phyloP scores from a whole-genome alignment of 1,140 invertebrate species.

The Akabosia matsudoensis region DNA sequence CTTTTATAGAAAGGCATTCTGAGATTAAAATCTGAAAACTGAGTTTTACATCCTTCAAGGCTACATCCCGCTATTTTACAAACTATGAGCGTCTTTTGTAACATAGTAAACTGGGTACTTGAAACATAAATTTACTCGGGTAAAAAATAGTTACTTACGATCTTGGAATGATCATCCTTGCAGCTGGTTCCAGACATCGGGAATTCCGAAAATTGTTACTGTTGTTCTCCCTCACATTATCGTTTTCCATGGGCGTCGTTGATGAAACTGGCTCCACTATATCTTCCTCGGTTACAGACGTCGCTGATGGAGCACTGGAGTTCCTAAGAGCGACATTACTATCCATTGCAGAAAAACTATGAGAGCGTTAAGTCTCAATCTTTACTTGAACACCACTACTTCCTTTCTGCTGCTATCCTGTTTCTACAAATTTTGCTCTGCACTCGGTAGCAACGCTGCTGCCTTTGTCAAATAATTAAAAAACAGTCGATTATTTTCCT shows the following conservation, averaged over 20 bases:
- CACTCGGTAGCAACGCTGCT: background rate
- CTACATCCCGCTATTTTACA: too few species aligned
- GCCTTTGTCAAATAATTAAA: background rate
- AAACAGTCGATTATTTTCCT: background rate
- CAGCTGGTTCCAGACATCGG: background rate
- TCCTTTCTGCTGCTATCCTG: background rate
- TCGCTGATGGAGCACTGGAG: background rate
- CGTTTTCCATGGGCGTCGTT: background rate
- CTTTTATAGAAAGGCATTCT: too few species aligned
- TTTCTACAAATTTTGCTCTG: too few species aligned
- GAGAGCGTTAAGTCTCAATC: background rate
- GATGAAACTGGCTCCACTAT: slow-evolving; percentile 2
- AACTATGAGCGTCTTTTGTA: too few species aligned
- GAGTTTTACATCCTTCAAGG: too few species aligned
- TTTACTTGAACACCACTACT: background rate
- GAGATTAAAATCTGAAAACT: too few species aligned
- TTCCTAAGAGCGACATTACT: background rate
- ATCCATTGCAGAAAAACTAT: background rate
- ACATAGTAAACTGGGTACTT: too few species aligned
- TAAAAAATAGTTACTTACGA: too few species aligned
- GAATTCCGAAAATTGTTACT: background rate
- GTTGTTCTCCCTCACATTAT: background rate
- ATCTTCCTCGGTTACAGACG: background rate
- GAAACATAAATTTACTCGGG: too few species aligned
- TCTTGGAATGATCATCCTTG: background rate